phyloP scores from a whole-genome alignment of 2,888 invertebrate genomes.

The Alloscopus bannaensis region DNA sequence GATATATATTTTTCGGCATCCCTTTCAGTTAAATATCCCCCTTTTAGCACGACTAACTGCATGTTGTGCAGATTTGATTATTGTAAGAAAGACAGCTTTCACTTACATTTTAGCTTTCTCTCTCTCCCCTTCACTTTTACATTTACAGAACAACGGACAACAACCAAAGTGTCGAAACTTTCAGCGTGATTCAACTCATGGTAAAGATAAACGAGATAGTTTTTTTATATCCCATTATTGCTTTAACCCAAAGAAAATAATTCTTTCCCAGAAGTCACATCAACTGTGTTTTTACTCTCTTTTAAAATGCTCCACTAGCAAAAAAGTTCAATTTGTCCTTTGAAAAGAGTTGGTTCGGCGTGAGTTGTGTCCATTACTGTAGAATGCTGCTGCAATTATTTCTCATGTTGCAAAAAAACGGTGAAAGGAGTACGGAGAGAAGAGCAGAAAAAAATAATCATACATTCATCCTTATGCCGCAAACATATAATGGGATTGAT shows the following conservation, averaged over 20 bases:
- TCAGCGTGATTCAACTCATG: too few relatives aligned
- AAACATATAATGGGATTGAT: neutral
- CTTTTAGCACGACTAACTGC: conserved; percentile 32
- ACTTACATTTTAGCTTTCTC: too few relatives aligned
- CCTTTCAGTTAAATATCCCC: too few relatives aligned
- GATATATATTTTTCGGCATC: too few relatives aligned
- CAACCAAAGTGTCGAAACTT: too few relatives aligned
- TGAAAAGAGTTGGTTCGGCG: conserved; percentile 1
- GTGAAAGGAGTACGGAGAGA: neutral
- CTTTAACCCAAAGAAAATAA: conserved; percentile 46
- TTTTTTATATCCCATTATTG: conserved; percentile 37
- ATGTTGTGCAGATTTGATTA: conserved; percentile 43
- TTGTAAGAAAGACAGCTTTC: too few relatives aligned
- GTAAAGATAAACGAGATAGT: conserved; percentile 4
- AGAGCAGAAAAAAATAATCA: neutral
- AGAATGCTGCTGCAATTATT: conserved; percentile 11
- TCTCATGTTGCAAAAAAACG: neutral
- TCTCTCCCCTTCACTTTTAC: too few relatives aligned
- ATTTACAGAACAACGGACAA: too few relatives aligned
- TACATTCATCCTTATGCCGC: too few relatives aligned
- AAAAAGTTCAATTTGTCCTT: conserved; percentile 33
- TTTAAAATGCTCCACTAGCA: conserved; percentile 6
- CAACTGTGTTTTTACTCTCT: conserved; percentile 14
- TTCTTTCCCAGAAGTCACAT: conserved; percentile 39
- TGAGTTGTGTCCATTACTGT: neutral